Evolutionary conservation across 2,113 vertebrate genomes (phyloP), one percentile per base, ranked within the genome.

Genomic region (Clupea harengus): DNA sequence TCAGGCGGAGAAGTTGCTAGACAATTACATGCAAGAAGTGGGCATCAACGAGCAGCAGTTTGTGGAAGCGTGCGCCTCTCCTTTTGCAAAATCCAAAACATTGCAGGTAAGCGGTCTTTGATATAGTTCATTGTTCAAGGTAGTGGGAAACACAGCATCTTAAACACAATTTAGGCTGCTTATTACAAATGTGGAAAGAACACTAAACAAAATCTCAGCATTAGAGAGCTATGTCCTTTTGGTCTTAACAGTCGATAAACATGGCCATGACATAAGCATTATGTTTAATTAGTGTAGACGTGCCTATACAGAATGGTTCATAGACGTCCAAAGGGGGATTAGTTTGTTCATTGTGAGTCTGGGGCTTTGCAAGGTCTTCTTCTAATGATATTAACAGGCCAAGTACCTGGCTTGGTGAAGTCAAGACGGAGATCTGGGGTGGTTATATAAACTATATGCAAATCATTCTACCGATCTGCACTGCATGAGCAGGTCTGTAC

Each of bases 31-130:
- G 93, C 96, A 96, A 92, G 98, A 99, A 91, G 96, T 99, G 90
- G 98, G 97, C 90, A 98, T 99, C 91, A 97, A 95, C 84, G 98
- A 99, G 92, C 96, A 98, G 91, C 98, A 98, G 86, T 98, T 99
- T 91, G 93, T 99, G 91, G 95, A 96, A 88, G 97, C 98, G 13
- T 99, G 98, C 86, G 95, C 95, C 2, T 97, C 97, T 92, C 97
- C 97, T 22, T 95, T 99, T 89, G 97, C 96, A 90, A 97, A 95
- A 92, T 97, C 97, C 10, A 96, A 93, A 86, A 95, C 97, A 6
- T 94, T 98, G 82, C 97, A 99, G 97, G 98, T 99, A 92, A 60
- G 82, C 3, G 0, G 18, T 22, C 7, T 60, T 60, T 60, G 5
- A 22, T 60, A 20, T 20, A 4, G 39, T 39, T 39, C 47, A 49